These are phyloP conservation scores for Otolemur garnettii DNA, from an alignment of 2,113 vertebrate species.

Conservation along the genomic window DNA sequence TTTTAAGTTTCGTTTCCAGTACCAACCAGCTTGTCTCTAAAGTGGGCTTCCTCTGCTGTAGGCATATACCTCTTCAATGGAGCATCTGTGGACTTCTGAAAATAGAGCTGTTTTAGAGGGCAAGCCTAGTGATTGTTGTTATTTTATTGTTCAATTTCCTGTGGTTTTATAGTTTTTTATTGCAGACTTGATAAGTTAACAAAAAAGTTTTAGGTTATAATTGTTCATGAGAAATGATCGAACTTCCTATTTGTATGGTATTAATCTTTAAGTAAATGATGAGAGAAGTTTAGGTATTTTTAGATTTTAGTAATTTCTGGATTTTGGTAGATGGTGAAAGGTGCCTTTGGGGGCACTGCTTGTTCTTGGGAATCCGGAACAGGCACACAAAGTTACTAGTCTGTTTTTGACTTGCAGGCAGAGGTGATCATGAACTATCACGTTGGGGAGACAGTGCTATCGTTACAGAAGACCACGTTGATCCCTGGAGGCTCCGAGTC, in stretches of 20 bases:
- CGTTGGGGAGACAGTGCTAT: slow-evolving; percentile 96
- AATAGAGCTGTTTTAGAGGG: background rate
- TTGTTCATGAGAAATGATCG: background rate
- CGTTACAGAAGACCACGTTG: slow-evolving; percentile 97
- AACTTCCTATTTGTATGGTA: background rate
- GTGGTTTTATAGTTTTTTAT: background rate
- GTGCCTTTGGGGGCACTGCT: background rate
- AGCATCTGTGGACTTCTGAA: background rate
- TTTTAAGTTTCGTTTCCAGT: background rate
- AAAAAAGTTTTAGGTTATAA: background rate
- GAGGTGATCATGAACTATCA: slow-evolving; percentile 99
- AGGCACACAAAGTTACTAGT: background rate
- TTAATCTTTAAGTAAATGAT: background rate
- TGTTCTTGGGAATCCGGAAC: background rate
- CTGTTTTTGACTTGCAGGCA: slow-evolving; percentile 89
- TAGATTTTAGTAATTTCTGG: background rate
- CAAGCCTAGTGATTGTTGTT: background rate
- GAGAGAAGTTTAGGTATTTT: background rate
- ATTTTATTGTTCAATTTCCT: background rate
- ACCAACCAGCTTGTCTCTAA: background rate
- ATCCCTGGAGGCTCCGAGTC: slow-evolving; percentile 98
- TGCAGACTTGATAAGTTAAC: slow-evolving; percentile 4
- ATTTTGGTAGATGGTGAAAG: background rate
- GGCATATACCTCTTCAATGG: background rate
- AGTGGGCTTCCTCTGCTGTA: background rate